Evolutionary conservation across 2,888 invertebrate species (phyloP), one percentile per base, ranked within the genome.

Genomic region (Apodemia mormo): DNA sequence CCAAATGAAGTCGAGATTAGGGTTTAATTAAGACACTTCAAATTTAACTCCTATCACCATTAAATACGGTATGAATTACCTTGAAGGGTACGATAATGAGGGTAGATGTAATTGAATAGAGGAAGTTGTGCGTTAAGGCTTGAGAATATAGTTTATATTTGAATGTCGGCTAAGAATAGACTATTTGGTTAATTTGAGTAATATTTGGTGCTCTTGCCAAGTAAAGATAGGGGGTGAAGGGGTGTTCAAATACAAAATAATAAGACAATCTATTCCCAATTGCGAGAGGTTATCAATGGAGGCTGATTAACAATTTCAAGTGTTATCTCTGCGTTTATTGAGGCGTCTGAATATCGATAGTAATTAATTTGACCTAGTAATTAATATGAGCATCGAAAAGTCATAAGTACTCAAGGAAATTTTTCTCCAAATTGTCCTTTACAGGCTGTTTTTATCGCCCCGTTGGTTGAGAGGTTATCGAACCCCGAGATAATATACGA

Each of bases 1-100:
- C 61, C 61, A 30, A 61, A 61, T 61, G 61, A 61, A 61, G 61
- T 61, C 14, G 61, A 61, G 61, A 61, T 61, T 61, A 61, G 61
- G 37, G 61, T 61, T 14, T 61, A 33, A 33, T 61, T 12, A 37
- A n/a, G 12, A 37, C 2, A 33, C 61, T 61, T 61, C 33, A 37
- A 61, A 33, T 61, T 61, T 61, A 61, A 61, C 61, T 14, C 12
- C 14, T 61, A 33, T 61, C 14, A 61, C 61, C 30, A 61, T 61
- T 61, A 33, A 14, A 33, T 61, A 61, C 61, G 61, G 61, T 61
- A 33, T 61, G 61, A 61, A 61, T 61, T 61, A 61, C 61, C 7
- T 12, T 33, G 33, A 33, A 61, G 61, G 33, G 37, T 14, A 33
- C 61, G 61, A 66, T 43, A 65, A 69, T 65, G 67, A 9, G 69